Evolutionary conservation across 23 tunicate species (phyloP), one percentile per base, ranked within the genome.

Genomic region (Phallusia fumigata): DNA sequence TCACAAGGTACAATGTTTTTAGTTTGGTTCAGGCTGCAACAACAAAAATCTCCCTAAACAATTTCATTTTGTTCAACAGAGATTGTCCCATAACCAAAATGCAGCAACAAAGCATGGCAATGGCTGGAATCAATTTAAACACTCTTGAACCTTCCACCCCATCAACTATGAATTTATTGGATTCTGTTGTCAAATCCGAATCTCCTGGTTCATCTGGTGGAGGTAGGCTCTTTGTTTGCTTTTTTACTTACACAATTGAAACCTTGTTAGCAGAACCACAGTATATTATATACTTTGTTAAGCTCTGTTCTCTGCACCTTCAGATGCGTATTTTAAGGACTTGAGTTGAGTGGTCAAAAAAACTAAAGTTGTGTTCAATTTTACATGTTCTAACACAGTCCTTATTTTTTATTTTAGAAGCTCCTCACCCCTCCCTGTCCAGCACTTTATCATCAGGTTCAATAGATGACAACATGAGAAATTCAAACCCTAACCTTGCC

Each of bases 51-150:
- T 51, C 18, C 18, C 58, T 51, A 51, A 51, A 15, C 47, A 72
- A 30, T 35, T 84, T 78, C 53, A 35, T 21, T 58, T 21, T 53
- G 0, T 21, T 35, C 36, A 35, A 26, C 78, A 88, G 93, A 12
- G 98, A 94, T 80, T 94, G 98, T 49, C 98, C 98, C n/a, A 87
- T 94, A 35, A 94, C 93, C 33, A 88, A 91, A 53, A 80, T 94
- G 90, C 98, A 94, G 86, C 98, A 94, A 44, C 98, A 94, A 50
- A 85, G 79, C 40, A 86, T 94, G 90, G 83, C 69, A 19, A 69
- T 86, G 52, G 90, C 94, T 11, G 98, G 98, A 22, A 91, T 86
- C 19, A 91, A 86, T 49, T 84, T 89, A 30, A 53, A 79, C 73
- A 58, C 69, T 21, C 73, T 79, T 21, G 83, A 79, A 52, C 73